These are phyloP conservation scores for Microchrysa polita DNA, from an alignment of 2,888 invertebrate genomes.

Conservation along the genomic window DNA sequence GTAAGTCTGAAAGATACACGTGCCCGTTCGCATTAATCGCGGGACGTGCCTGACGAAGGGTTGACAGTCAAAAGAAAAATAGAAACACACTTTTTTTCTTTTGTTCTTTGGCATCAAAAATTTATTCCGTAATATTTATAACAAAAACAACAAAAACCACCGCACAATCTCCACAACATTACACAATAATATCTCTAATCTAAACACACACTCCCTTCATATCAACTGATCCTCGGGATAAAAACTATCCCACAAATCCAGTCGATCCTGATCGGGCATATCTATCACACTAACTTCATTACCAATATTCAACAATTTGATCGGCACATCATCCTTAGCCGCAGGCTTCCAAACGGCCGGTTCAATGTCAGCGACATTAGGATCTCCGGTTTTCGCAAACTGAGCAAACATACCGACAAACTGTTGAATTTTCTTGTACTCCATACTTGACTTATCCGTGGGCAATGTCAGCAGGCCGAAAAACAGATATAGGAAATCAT, in stretches of 20 bases:
- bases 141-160: too few species aligned
- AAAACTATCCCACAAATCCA: slow-evolving; percentile 61
- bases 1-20: too few species aligned
- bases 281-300: slow-evolving; percentile 61
- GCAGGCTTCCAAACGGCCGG: slow-evolving; percentile 56
- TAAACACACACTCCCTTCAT: neutral
- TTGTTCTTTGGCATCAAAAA: too few species aligned
- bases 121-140: too few species aligned
- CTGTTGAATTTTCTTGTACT: slow-evolving; percentile 61
- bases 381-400: slow-evolving; percentile 61
- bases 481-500: slow-evolving; percentile 63
- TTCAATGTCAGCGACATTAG: slow-evolving; percentile 53
- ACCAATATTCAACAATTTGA: slow-evolving; percentile 62
- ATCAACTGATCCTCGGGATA: slow-evolving; percentile 56
- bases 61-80: too few species aligned
- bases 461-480: slow-evolving; percentile 60
- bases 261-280: slow-evolving; percentile 61
- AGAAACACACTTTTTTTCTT: too few species aligned
- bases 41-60: too few species aligned
- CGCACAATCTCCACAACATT: too few species aligned
- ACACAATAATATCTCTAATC: too few species aligned
- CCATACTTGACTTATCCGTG: slow-evolving; percentile 57
- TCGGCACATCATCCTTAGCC: slow-evolving; percentile 53
- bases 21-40: too few species aligned
- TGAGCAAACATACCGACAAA: slow-evolving; percentile 59